Evolutionary conservation across 2,797 vertebrate genomes (phyloP), one percentile per base, ranked within the genome.

Genomic region (Stomatorhinus walkeri): DNA sequence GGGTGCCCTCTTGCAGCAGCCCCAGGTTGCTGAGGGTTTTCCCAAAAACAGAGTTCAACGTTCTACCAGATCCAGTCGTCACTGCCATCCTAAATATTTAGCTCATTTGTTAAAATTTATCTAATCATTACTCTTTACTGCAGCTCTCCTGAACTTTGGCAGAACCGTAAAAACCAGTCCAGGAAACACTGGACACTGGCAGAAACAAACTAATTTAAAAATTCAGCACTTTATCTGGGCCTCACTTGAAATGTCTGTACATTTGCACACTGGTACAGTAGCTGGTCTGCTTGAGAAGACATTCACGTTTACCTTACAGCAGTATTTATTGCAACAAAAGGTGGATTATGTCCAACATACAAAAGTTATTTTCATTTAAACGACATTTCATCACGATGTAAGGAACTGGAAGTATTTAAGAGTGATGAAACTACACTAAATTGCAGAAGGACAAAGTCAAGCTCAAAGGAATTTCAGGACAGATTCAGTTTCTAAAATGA

Each of bases 71-170:
- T 90, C 89, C 89, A 93, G 91, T 91, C 89, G 93, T 94, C 89
- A 91, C 85, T 95, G 92, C 94, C 95, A 96, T 96, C 93, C 92
- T 93, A 95, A 96, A 95, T 94, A 95, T 96, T 95, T 95, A 95
- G 93, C 91, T 93, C 89, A 72, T 90, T 90, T 81, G 87, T 88
- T 48, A 85, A 76, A 90, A 91, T 89, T 93, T 90, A 79, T 91
- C 91, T 93, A 91, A 93, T 92, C 91, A 91, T 54, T 54, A 9
- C 72, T 14, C 87, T 90, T 54, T 36, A 81, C 90, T 43, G 46
- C 79, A 88, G 90, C 85, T 89, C 87, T 52, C 19, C 14, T 7
- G 36, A 46, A 43, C 76, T 84, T 43, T n/a, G 49, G 72, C 76
- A 48, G 68, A 72, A 84, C 19, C 28, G 16, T n/a, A 24, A 64